Base-by-base conservation (phyloP, 2,113 vertebrate genomes). In the Loxodonta africana region DNA sequence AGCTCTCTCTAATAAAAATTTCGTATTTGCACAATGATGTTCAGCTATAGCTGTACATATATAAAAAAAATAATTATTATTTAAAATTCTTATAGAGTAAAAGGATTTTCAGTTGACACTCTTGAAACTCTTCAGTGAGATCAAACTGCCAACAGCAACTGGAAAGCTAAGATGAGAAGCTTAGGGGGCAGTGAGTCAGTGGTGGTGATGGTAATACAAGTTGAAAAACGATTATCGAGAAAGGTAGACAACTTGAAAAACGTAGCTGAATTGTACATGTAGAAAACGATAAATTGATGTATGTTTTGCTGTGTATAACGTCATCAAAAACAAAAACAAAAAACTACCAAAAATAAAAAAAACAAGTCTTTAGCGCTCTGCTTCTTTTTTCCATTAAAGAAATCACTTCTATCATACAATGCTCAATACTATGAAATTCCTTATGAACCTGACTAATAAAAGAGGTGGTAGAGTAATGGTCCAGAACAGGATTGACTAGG, bases 361-460 rank as follows among this genome's bases (percentile, higher is more conserved):
- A 48, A 93, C 69, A 87, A 63, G n/a, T 37, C 12, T 69, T 77
- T 41, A 88, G 23, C 10, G 25, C 21, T 10, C 8, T 74, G 1
- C 60, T 86, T 90, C 21, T 46, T 83, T 86, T 62, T 77, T 80
- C 25, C 20, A 60, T 88, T 83, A 83, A 83, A 63, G 69, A 71
- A 53, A 11, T 67, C 14, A 14, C 8, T 78, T 90, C 84, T 80
- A 84, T 84, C 88, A 30, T 69, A 62, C 20, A 92, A 30, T 57
- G 57, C 23, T 92, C 10, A 53, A 67, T 71, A 6, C 63, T 86
- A 46, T 78, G 10, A 77, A 94, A 94, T 97, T 88, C 20, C 28
- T 74, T 89, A 60, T 69, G 30, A 92, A 82, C 60, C 8, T 51
- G 62, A 62, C 17, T 74, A 51, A 82, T 44, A 95, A 90, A 92